These are phyloP conservation scores for Cichladusa arquata DNA, from an alignment of 2,113 vertebrate species.

Conservation along the genomic window DNA sequence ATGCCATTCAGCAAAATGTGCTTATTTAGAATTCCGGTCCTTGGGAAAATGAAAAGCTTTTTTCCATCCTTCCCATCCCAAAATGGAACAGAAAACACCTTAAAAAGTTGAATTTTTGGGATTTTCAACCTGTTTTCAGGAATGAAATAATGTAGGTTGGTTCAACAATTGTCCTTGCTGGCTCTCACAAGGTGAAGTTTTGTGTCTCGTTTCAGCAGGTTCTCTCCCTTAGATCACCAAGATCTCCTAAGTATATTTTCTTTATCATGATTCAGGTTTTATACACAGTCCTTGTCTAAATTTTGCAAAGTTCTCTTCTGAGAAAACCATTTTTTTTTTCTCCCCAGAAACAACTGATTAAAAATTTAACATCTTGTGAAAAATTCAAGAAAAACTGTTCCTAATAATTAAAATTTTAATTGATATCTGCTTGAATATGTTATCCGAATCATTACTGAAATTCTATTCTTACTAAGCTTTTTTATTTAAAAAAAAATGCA, in stretches of 20 bases:
- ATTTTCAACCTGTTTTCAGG: not conserved
- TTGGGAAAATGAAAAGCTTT: not conserved
- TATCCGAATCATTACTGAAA: not conserved
- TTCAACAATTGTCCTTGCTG: accelerated
- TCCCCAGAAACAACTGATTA: not conserved
- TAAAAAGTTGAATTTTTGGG: not conserved
- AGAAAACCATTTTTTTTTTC: accelerated
- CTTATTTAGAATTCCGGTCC: not conserved
- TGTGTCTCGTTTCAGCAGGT: not conserved
- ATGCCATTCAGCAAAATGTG: not conserved
- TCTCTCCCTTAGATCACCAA: not conserved
- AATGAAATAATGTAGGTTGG: not conserved
- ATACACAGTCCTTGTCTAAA: not conserved
- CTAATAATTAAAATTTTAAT: constrained; percentile 41
- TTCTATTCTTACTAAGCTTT: constrained; percentile 15
- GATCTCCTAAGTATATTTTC: not conserved
- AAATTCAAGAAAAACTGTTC: constrained; percentile 23
- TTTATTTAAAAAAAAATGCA: not conserved
- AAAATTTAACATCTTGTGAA: constrained; percentile 19
- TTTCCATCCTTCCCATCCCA: not conserved
- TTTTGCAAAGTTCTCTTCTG: not conserved
- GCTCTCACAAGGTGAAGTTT: not conserved
- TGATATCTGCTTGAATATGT: constrained; percentile 18
- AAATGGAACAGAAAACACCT: not conserved
- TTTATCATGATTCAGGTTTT: not conserved